These are phyloP conservation scores for Dryocosmus kuriphilus DNA, from an alignment of 2,888 invertebrate genomes.

Conservation along the genomic window DNA sequence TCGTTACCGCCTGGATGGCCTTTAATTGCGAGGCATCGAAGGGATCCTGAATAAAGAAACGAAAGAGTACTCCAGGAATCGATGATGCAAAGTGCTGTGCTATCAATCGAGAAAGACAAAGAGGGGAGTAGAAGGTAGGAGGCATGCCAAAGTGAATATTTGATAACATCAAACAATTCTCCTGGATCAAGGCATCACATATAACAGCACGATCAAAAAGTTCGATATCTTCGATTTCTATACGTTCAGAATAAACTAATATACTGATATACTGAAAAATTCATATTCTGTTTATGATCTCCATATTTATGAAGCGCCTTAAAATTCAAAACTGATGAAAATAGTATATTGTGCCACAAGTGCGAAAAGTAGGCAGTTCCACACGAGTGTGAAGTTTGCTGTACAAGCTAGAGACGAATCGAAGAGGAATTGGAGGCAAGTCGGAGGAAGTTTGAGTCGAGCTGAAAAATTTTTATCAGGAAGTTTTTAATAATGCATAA, in stretches of 20 bases:
- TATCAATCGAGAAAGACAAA: constrained; percentile 27
- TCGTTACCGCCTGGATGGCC: constrained; percentile 5
- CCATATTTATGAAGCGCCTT: neutral
- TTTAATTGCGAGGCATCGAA: constrained; percentile 26
- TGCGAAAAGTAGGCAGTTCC: no score
- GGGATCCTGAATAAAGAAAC: constrained; percentile 19
- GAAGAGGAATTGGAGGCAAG: no score
- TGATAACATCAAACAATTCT: constrained; percentile 29
- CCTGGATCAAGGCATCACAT: constrained; percentile 1
- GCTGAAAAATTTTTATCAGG: no score
- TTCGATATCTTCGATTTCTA: neutral
- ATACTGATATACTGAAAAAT: neutral
- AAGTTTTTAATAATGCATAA: no score
- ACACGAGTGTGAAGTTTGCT: no score
- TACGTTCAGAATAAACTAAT: constrained; percentile 3
- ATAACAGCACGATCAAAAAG: neutral
- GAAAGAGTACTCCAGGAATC: constrained; percentile 23
- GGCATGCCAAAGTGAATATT: constrained; percentile 15
- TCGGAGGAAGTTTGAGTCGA: no score
- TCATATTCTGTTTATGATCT: neutral
- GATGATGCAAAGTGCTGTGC: constrained; percentile 25
- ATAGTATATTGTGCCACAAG: no score
- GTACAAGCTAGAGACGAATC: no score
- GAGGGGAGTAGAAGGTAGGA: neutral
- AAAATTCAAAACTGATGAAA: neutral